Percentiles rank a stretch among this genome's conserved stretches.
phyloP scores from a whole-genome alignment of 64 coral and sea anemone genomes.

The Anthopleura sola region DNA sequence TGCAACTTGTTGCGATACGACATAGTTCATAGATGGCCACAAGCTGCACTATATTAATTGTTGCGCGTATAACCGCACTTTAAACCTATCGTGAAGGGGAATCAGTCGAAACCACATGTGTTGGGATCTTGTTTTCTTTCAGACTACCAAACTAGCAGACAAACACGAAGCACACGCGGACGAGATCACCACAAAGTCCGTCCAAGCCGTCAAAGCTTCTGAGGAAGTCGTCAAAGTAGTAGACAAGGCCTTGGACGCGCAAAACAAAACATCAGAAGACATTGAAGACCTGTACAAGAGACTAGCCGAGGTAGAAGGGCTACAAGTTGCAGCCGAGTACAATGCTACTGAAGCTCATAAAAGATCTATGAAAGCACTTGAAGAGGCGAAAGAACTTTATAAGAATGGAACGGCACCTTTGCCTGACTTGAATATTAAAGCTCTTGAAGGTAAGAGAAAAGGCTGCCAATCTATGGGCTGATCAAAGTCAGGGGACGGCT shows the following conservation, averaged over 20 bases:
- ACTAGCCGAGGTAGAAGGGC: slow-evolving; percentile 31
- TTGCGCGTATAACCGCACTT: too few species aligned
- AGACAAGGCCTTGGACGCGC: slow-evolving; percentile 38
- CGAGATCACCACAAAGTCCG: slow-evolving; percentile 44
- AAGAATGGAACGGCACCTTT: slow-evolving; percentile 55
- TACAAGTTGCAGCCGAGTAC: slow-evolving; percentile 30
- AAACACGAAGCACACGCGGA: slow-evolving; percentile 73
- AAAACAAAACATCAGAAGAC: slow-evolving; percentile 59
- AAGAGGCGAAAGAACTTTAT: slow-evolving; percentile 52
- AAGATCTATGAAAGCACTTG: slow-evolving; percentile 36
- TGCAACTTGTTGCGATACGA: too few species aligned
- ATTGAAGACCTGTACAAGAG: slow-evolving; percentile 52
- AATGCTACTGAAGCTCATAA: slow-evolving; percentile 34
- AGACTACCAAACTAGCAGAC: slow-evolving; percentile 65
- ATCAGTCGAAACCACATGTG: not conserved
- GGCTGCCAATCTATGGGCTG: too few species aligned
- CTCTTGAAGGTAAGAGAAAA: slow-evolving; percentile 22
- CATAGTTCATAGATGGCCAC: too few species aligned
- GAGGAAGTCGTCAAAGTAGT: slow-evolving; percentile 37
- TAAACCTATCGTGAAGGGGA: too few species aligned
- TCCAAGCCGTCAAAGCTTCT: slow-evolving; percentile 55
- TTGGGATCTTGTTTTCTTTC: not conserved
- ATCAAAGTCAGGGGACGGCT: too few species aligned
- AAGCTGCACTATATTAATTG: too few species aligned
- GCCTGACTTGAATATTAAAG: slow-evolving; percentile 55